Base-by-base conservation (phyloP, 64 coral and sea anemone species). In the Astreopora myriophthalma region DNA sequence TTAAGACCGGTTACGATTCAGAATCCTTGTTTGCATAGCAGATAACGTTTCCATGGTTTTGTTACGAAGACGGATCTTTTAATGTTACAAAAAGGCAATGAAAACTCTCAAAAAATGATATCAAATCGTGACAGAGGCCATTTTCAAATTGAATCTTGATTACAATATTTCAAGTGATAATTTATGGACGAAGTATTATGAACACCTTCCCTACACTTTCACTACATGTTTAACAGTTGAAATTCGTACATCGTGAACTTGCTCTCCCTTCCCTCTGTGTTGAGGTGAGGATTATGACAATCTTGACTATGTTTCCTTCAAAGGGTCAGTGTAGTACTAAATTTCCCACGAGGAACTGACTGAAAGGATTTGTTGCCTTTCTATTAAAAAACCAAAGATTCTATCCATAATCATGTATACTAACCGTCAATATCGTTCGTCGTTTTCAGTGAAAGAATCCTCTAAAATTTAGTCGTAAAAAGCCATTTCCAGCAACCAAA, bases 71-170 rank as follows among this genome's bases (percentile, higher is more conserved):
- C 28, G 4, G 22, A 19, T 30, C 14, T 58, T 25, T 1, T n/a
- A 65, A 11, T 38, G 32, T 63, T 83, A 83, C 52, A 83, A 83
- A 83, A 60, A 48, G 31, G 70, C 33, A 64, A 24, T 62, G 55
- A 48, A 80, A 62, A 83, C 14, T 63, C 52, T 83, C 34, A 37
- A 83, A n/a, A 83, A 83, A 83, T 38, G 34, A 83, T 83, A 83
- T 62, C 2, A 83, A 83, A 83, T 83, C 23, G 55, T 83, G 79
- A 83, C n/a, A 78, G 25, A 31, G 22, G 34, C 5, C 55, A 38
- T 65, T 64, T 13, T 34, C 6, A 33, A 25, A 26, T 26, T 64
- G 61, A 20, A 64, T 16, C 51, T 55, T 3, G 12, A 16, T 14
- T 8, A 55, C 12, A 55, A 55, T 55, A 16, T 2, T 14, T 55